Evolutionary conservation across 1,140 invertebrate species (phyloP), one percentile per base, ranked within the genome.

Genomic region (Drosophila subpulchrella): DNA sequence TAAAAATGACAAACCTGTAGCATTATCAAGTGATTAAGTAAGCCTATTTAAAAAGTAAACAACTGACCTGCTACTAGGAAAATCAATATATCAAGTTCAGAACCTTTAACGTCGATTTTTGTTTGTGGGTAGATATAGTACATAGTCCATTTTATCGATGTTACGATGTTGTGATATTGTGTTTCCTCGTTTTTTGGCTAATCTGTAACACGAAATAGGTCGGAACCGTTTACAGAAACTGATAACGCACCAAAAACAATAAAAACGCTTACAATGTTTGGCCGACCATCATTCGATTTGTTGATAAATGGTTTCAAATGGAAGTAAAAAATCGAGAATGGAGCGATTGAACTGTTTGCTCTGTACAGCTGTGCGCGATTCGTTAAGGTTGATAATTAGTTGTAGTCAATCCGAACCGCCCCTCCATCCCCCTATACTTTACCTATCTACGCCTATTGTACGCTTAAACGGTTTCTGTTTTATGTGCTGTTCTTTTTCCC

Each of bases 381-480:
- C 74, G 81, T 79, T 83, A 66, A 60, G 75, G 71, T 79, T 83
- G 72, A 83, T 83, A 83, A 83, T 83, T 83, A 83, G 75, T 70
- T 68, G 73, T 75, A 58, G 65, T 68, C 61, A 58, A 65, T 59
- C 65, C 42, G 42, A 53, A 17, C 48, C 47, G 38, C 48, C 57
- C 57, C 34, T 1, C 3, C 15, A 11, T 1, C 36, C 24, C 13
- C 15, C 11, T 34, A 51, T 58, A 71, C 47, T 74, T 55, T 58
- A 48, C 38, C 51, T 71, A 65, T 72, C 57, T 76, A 77, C 61
- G 81, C 56, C 81, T 75, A 79, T 79, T 79, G 76, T 73, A 75
- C 76, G 81, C 72, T 84, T 85, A 81, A 84, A 84, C 77, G 73
- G 81, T 84, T 84, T 80, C 42, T 85, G 44, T 74, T 74, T 72